phyloP scores from a whole-genome alignment of 2,797 vertebrate species.

The Zenarchopterus dispar region DNA sequence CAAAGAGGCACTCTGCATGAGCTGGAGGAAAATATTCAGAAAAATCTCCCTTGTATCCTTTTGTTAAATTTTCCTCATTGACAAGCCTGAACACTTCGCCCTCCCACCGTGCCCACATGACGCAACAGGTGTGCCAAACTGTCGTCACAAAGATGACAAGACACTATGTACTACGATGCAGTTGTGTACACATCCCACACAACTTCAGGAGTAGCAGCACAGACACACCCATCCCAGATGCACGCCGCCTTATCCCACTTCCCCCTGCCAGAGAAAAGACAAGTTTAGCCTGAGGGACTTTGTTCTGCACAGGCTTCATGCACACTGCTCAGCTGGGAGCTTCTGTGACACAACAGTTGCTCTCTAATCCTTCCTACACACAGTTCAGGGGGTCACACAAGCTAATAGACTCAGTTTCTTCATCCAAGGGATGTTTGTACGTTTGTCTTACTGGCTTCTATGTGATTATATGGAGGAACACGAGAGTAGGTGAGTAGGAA shows the following conservation, averaged over 20 bases:
- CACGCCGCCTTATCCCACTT: constrained; percentile 57
- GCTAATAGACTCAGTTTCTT: constrained; percentile 6
- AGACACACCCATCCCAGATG: constrained; percentile 63
- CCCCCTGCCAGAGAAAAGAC: constrained; percentile 53
- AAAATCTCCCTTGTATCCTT: neutral
- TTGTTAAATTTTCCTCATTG: neutral
- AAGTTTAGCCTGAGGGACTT: constrained; percentile 63
- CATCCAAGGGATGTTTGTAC: constrained; percentile 1
- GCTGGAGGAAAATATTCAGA: neutral
- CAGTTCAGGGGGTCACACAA: constrained; percentile 57
- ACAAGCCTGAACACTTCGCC: constrained; percentile 16
- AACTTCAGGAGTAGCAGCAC: constrained; percentile 26
- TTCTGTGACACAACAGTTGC: constrained; percentile 52
- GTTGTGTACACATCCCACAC: constrained; percentile 35
- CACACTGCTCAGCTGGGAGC: constrained; percentile 56
- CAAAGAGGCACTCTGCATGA: neutral
- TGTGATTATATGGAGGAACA: neutral
- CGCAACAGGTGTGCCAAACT: constrained; percentile 46
- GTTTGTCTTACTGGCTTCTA: neutral
- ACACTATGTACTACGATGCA: constrained; percentile 17
- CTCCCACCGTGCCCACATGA: constrained; percentile 36
- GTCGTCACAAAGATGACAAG: constrained; percentile 29
- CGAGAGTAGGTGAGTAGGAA: constrained; percentile 22
- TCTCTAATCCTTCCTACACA: constrained; percentile 52
- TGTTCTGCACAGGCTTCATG: constrained; percentile 49